phyloP scores from a whole-genome alignment of 2,888 invertebrate species.

The Colostygia pectinataria region DNA sequence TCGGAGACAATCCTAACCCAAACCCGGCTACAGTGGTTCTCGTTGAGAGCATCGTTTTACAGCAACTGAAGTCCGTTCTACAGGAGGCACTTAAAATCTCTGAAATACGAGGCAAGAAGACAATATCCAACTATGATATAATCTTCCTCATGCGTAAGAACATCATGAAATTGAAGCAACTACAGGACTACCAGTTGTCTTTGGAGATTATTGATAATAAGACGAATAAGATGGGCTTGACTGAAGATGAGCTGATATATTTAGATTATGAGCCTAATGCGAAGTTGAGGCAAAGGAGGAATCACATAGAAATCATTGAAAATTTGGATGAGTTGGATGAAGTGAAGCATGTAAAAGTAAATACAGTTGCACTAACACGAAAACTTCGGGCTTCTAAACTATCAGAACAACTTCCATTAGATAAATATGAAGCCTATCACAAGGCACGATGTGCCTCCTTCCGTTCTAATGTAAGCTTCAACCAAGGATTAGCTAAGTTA shows the following conservation, averaged over 20 bases:
- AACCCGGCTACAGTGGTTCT: constrained; percentile 91
- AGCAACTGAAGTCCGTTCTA: constrained; percentile 91
- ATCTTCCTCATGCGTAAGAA: constrained; percentile 93
- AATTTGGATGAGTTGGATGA: constrained; percentile 82
- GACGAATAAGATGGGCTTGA: constrained; percentile 2
- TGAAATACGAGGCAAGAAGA: constrained; percentile 84
- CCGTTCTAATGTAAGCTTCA: constrained; percentile 65
- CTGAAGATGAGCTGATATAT: constrained; percentile 46
- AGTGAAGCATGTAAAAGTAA: constrained; percentile 78
- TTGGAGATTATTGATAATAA: constrained; percentile 70
- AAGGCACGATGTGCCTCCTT: constrained; percentile 91
- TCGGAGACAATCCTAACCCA: constrained; percentile 93
- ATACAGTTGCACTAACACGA: constrained; percentile 82
- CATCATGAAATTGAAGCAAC: constrained; percentile 88
- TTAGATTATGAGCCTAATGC: constrained; percentile 81
- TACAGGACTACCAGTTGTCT: constrained; percentile 88
- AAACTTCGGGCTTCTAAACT: constrained; percentile 83
- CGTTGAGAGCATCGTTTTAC: constrained; percentile 92
- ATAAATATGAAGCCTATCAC: constrained; percentile 89
- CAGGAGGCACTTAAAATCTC: constrained; percentile 88
- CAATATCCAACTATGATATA: constrained; percentile 85
- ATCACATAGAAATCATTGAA: constrained; percentile 78
- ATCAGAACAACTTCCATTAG: constrained; percentile 77
- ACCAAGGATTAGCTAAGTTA: constrained; percentile 82
- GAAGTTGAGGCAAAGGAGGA: constrained; percentile 66